These are phyloP conservation scores for Numida meleagris DNA, from an alignment of 2,113 vertebrate species.

Conservation along the genomic window DNA sequence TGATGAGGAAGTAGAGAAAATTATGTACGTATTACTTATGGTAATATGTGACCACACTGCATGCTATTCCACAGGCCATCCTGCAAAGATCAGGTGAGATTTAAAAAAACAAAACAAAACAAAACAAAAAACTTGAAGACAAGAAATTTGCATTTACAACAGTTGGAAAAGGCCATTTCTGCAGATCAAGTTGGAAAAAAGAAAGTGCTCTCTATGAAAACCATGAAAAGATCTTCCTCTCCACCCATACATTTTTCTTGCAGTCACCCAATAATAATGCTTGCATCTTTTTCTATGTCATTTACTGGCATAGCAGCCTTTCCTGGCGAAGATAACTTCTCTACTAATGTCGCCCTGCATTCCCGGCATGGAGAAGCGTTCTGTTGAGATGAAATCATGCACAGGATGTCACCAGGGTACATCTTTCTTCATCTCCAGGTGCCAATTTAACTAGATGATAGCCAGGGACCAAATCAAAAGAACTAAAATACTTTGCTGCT, in stretches of 20 bases:
- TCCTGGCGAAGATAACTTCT: background rate
- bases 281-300: background rate
- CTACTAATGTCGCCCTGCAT: background rate
- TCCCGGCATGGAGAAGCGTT: background rate
- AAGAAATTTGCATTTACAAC: background rate
- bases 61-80: background rate
- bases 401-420: background rate
- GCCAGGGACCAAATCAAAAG: background rate
- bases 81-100: background rate
- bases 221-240: background rate
- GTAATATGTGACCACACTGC: background rate
- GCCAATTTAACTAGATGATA: conserved; percentile 18
- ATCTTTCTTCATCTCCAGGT: background rate
- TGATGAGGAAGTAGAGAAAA: background rate
- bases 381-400: conserved; percentile 34
- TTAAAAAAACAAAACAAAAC: background rate
- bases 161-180: background rate
- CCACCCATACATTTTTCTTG: background rate
- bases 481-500: background rate
- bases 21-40: background rate
- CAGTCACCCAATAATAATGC: background rate
- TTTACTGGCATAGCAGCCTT: background rate
- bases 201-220: background rate
- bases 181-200: background rate
- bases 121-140: background rate